A percentile compares a stretch with the other conserved stretches of the same genome.
Conservation (phyloP, 1,140 invertebrate genomes). For the Lepidurus arcticus region DNA sequence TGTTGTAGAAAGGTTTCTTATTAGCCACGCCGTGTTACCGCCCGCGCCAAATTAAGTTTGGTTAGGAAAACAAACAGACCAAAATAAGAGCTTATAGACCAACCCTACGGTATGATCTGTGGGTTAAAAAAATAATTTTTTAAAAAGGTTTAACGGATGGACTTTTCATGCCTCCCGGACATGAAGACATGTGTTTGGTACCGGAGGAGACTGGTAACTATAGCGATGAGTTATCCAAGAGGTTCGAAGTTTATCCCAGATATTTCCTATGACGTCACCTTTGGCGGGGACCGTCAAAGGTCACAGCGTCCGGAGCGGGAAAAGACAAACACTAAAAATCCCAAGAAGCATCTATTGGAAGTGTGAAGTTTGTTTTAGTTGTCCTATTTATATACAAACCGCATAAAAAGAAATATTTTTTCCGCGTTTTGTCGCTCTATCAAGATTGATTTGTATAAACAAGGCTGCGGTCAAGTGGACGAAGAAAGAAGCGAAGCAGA, state of each 20-base stretch:
- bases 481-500: neutral
- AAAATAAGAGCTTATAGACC: neutral
- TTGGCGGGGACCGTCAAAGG: too few species aligned
- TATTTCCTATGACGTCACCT: too few species aligned
- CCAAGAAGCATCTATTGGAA: neutral
- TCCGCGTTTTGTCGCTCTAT: neutral
- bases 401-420: neutral
- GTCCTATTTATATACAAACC: neutral
- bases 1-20: neutral
- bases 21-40: neutral
- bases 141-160: neutral
- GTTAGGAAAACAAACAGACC: neutral
- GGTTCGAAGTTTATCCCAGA: too few species aligned
- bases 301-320: too few species aligned
- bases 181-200: neutral
- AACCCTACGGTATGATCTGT: too few species aligned
- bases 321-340: neutral
- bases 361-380: neutral
- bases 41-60: neutral
- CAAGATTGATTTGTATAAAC: constrained; percentile 12
- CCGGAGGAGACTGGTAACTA: neutral
- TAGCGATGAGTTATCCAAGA: neutral
- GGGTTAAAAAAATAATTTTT: too few species aligned
- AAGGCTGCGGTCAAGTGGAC: constrained; percentile 7
- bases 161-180: neutral